Evolutionary conservation across 2,113 vertebrate species (phyloP).

Genomic region (Seriola rivoliana): DNA sequence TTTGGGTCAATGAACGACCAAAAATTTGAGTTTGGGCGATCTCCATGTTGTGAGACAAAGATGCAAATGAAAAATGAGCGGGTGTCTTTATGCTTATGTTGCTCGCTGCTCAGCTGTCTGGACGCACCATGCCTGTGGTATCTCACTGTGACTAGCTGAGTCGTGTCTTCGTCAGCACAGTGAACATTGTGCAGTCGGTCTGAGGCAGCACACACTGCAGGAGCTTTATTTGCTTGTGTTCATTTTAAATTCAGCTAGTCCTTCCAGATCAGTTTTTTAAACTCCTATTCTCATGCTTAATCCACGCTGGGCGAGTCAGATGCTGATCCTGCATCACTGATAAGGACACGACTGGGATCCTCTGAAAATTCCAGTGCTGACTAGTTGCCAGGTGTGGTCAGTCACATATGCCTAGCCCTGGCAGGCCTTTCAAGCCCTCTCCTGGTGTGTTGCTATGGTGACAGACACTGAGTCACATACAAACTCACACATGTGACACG

Average conservation of each 20-base stretch:
- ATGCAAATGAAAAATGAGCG: constrained; percentile 45
- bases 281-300: constrained; percentile 58
- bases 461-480: constrained; percentile 75
- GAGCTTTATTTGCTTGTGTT: constrained; percentile 53
- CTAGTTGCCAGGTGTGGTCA: constrained; percentile 77
- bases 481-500: constrained; percentile 18
- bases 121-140: constrained; percentile 35
- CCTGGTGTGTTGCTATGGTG: constrained; percentile 77
- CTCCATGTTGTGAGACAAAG: constrained; percentile 24
- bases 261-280: constrained; percentile 58
- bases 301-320: constrained; percentile 55
- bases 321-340: constrained; percentile 52
- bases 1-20: constrained; percentile 65
- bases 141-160: constrained; percentile 52
- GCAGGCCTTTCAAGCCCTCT: constrained; percentile 67
- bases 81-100: constrained; percentile 48
- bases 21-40: constrained; percentile 51
- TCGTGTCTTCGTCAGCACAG: constrained; percentile 67
- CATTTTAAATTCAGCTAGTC: constrained; percentile 50
- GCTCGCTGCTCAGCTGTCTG: constrained; percentile 56
- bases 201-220: constrained; percentile 47
- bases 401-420: constrained; percentile 68
- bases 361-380: constrained; percentile 70
- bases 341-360: constrained; percentile 53
- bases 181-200: constrained; percentile 45